phyloP scores from a whole-genome alignment of 2,888 invertebrate species.

The Tachina grossa region DNA sequence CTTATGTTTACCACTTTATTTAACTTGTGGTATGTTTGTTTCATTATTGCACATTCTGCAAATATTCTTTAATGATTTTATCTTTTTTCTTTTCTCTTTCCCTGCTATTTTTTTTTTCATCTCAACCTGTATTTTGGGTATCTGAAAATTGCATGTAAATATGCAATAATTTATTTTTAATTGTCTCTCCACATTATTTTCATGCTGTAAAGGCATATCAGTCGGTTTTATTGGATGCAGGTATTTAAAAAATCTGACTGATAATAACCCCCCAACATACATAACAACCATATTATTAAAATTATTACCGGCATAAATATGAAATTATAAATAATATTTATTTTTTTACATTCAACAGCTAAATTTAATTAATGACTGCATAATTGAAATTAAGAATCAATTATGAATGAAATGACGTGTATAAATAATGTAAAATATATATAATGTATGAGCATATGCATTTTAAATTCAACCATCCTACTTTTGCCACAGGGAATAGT shows the following conservation, averaged over 20 bases:
- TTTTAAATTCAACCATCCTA: slow-evolving; percentile 2
- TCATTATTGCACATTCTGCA: slow-evolving; percentile 15
- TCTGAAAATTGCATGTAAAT: slow-evolving; percentile 67
- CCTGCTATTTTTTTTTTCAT: neutral
- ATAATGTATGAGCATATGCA: too few relatives aligned
- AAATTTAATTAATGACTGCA: slow-evolving; percentile 58
- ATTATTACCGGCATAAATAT: slow-evolving; percentile 39
- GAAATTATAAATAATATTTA: slow-evolving; percentile 29
- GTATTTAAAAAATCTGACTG: slow-evolving; percentile 39
- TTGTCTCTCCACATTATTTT: slow-evolving; percentile 42
- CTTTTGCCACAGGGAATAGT: slow-evolving; percentile 27
- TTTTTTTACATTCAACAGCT: neutral
- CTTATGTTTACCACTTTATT: slow-evolving; percentile 59
- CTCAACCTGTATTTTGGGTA: slow-evolving; percentile 22
- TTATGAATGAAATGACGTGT: slow-evolving; percentile 13
- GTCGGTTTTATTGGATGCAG: slow-evolving; percentile 11
- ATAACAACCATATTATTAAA: slow-evolving; percentile 44
- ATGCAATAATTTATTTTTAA: slow-evolving; percentile 66
- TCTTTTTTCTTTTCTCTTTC: neutral
- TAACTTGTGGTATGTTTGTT: slow-evolving; percentile 39
- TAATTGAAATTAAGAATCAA: slow-evolving; percentile 65
- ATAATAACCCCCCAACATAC: slow-evolving; percentile 28
- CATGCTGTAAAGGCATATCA: slow-evolving; percentile 7
- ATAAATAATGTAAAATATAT: neutral
- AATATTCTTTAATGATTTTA: slow-evolving; percentile 25